phyloP scores from a whole-genome alignment of 92 coral and sea anemone genomes.

The Ricordea florida region DNA sequence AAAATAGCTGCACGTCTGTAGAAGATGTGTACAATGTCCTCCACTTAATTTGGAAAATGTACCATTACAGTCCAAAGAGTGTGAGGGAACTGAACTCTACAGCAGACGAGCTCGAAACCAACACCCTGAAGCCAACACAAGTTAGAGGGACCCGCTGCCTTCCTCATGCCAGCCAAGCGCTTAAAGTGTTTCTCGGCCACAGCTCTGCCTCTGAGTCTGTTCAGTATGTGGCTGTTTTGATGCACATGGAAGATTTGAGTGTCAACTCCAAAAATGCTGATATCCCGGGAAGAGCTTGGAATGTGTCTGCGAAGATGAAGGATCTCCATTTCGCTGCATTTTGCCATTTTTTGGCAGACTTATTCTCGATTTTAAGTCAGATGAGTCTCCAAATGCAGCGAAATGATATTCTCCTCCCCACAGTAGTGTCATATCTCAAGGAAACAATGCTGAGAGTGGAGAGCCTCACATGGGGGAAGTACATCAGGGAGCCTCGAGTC shows the following conservation, averaged over 20 bases:
- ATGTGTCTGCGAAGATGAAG: constrained; percentile 18
- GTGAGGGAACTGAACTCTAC: constrained; percentile 11
- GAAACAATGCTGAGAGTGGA: constrained; percentile 30
- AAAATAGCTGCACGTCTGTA: constrained; percentile 30
- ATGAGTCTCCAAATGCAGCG: constrained; percentile 52
- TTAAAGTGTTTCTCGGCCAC: constrained; percentile 36
- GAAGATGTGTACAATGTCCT: constrained; percentile 31
- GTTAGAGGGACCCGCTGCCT: constrained; percentile 45
- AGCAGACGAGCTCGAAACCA: constrained; percentile 32
- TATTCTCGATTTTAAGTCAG: constrained; percentile 35
- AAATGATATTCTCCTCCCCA: constrained; percentile 41
- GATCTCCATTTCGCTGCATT: constrained; percentile 39
- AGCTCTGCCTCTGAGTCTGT: constrained; percentile 10
- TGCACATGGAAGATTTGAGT: constrained; percentile 38
- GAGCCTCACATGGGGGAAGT: constrained; percentile 18
- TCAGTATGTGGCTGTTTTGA: constrained; percentile 34
- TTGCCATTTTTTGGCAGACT: constrained; percentile 47
- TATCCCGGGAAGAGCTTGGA: constrained; percentile 27
- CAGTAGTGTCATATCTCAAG: constrained; percentile 41
- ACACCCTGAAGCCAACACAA: constrained; percentile 35
- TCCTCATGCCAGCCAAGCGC: constrained; percentile 29
- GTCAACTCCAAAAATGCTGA: constrained; percentile 36
- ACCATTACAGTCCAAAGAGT: constrained; percentile 41
- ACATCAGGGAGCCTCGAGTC: constrained; percentile 19
- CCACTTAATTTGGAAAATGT: constrained; percentile 27